Conservation (phyloP, 2,113 vertebrate genomes). For the Amazona guildingii region DNA sequence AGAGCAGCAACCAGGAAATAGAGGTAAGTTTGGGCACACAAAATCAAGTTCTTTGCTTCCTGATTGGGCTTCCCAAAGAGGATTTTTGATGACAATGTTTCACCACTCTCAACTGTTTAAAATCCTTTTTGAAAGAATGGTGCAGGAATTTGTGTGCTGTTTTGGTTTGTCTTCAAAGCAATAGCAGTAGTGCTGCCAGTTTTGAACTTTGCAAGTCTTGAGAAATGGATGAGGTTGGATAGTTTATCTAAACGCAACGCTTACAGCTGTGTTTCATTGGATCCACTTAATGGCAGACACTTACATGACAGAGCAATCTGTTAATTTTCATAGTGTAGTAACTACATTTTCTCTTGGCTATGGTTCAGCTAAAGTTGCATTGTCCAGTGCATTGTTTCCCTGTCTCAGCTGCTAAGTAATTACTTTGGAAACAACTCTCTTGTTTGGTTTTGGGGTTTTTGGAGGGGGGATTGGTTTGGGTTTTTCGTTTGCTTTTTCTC, state of each 20-base stretch:
- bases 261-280: conserved; percentile 32
- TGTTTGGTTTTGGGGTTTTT: background rate
- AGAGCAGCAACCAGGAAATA: background rate
- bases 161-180: background rate
- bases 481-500: background rate
- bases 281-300: background rate
- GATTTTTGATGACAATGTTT: background rate
- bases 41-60: background rate
- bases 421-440: background rate
- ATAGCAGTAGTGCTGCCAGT: background rate
- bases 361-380: background rate
- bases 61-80: background rate
- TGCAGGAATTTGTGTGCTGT: background rate
- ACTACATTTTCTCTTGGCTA: background rate
- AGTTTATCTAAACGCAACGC: background rate
- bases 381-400: background rate
- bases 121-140: background rate
- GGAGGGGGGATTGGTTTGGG: background rate
- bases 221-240: conserved; percentile 2
- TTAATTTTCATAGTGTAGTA: background rate
- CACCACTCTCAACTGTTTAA: background rate
- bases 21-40: background rate
- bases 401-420: conserved; percentile 1
- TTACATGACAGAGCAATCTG: background rate
- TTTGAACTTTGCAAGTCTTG: background rate